Evolutionary conservation across 2,797 vertebrate genomes (phyloP).

Genomic region (Periparus ater): DNA sequence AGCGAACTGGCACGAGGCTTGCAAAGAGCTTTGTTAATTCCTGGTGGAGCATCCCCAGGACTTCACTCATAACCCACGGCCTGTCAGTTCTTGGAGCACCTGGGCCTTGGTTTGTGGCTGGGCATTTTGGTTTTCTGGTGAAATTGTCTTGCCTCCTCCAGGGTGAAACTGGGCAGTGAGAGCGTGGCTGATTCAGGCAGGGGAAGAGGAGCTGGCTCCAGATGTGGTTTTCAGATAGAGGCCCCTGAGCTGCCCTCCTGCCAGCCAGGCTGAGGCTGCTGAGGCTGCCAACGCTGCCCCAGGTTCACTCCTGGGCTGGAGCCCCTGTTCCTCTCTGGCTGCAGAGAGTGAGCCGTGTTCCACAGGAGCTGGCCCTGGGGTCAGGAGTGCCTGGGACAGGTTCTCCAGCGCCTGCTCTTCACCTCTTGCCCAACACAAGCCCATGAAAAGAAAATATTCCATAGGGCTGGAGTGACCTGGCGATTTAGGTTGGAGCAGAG

Average conservation of each 20-base stretch:
- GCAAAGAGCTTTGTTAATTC: neutral
- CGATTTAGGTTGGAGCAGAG: neutral
- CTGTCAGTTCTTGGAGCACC: neutral
- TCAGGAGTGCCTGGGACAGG: neutral
- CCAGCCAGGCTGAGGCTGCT: neutral
- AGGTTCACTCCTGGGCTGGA: neutral
- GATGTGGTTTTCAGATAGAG: neutral
- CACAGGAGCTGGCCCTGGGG: accelerated
- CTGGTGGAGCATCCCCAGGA: neutral
- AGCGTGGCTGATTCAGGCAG: neutral
- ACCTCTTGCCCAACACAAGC: neutral
- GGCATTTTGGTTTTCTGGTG: neutral
- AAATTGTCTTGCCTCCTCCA: neutral
- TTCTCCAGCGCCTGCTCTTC: neutral
- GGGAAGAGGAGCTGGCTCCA: neutral
- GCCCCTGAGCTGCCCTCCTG: neutral
- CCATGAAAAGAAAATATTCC: neutral
- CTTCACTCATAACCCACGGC: neutral
- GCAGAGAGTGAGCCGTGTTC: neutral
- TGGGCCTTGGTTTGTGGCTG: neutral
- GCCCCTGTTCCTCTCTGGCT: neutral
- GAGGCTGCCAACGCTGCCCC: neutral
- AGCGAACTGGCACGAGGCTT: neutral
- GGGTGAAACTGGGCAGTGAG: neutral
- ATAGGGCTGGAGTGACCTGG: neutral